Conservation (phyloP, 2,888 invertebrate genomes). For the Drosophila mimetica region DNA sequence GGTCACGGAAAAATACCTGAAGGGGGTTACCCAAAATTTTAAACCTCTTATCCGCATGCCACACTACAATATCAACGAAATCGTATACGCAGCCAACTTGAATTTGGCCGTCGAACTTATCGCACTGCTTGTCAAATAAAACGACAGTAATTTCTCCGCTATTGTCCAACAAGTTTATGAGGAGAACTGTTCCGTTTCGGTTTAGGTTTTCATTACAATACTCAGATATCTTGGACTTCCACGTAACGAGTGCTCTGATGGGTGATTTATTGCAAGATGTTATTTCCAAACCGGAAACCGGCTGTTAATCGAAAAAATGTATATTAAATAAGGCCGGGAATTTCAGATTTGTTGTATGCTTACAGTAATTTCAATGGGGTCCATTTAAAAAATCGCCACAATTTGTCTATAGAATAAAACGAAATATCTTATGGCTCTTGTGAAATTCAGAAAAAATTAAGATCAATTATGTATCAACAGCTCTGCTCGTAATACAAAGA, state of each 20-base stretch:
- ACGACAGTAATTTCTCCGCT: conserved; percentile 8
- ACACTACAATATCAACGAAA: neutral
- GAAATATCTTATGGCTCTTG: too few species aligned
- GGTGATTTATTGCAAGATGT: accelerated
- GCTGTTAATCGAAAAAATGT: neutral
- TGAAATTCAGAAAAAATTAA: too few species aligned
- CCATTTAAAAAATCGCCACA: neutral
- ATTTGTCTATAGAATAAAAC: too few species aligned
- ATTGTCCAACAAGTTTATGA: conserved; percentile 7
- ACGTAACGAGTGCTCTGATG: conserved; percentile 6
- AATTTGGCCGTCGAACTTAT: neutral
- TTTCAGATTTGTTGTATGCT: neutral
- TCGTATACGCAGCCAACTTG: neutral
- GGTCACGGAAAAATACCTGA: neutral
- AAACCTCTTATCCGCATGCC: accelerated
- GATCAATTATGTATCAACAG: too few species aligned
- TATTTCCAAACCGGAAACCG: neutral
- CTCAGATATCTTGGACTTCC: neutral
- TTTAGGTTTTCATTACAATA: too few species aligned
- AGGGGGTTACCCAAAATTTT: neutral
- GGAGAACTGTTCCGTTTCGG: neutral
- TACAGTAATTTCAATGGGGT: neutral
- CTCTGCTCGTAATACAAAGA: neutral
- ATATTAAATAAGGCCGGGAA: neutral
- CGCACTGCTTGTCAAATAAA: neutral